Base-by-base conservation (phyloP, 2,888 invertebrate genomes). In the Drosophila tripunctata region DNA sequence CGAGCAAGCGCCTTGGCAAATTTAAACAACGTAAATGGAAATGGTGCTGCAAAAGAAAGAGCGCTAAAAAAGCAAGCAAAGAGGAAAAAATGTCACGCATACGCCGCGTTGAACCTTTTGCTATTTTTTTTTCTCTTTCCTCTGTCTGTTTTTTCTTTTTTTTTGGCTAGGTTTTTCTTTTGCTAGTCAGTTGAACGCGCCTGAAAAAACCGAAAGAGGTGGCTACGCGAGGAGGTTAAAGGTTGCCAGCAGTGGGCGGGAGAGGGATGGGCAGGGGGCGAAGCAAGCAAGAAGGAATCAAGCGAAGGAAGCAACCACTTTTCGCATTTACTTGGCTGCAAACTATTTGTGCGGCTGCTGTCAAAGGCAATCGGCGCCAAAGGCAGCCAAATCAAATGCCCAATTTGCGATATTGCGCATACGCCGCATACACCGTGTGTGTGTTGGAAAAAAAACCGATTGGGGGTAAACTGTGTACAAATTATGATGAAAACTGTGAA, bases 1-100 rank as follows among this genome's bases (percentile, higher is more conserved):
- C 47, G 31, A 22, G 19, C 58, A 31, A 50, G 62, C 51, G 67
- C 56, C 52, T 77, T 79, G 70, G 66, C 62, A 71, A 83, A 81
- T 75, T 87, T 87, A 85, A 82, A 85, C 75, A 85, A 81, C 81
- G 72, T 67, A 72, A 87, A 87, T 78, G 87, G 86, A 75, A 87
- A 69, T 67, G 87, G 75, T 60, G 80, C 62, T 70, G 67, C 35
- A 55, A 60, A 48, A 24, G 35, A 3, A 41, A 55, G 10, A 27
- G 27, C 3, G 3, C 6, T 3, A 27, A 27, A 8, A 10, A 3
- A 27, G 27, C 6, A 44, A 12, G 10, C 15, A 43, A 38, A 8
- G 50, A 67, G 21, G 36, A 64, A 70, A 67, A 73, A 69, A 70
- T 71, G 51, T 73, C 75, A 76, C 76, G 71, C 79, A 77, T 75